Percentiles rank a stretch among this genome's conserved stretches.
Evolutionary conservation across 1,140 invertebrate genomes (phyloP).

Genomic region (Scaptomyza pallida): DNA sequence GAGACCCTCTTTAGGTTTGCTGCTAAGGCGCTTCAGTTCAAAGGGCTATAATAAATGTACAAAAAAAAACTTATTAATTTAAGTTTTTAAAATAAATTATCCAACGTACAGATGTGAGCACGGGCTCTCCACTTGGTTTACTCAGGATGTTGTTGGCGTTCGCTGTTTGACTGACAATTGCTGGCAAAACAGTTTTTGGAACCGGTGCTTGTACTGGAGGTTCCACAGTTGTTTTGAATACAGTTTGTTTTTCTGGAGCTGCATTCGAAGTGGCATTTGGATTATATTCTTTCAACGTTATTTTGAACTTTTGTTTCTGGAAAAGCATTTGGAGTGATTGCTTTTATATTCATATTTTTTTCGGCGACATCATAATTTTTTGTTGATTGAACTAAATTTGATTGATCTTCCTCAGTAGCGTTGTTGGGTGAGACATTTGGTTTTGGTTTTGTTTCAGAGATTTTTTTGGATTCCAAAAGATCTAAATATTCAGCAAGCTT

Average conservation of each 20-base stretch:
- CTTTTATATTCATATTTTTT: too few relatives aligned
- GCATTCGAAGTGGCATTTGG: neutral
- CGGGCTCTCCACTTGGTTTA: neutral
- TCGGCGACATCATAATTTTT: neutral
- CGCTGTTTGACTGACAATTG: too few relatives aligned
- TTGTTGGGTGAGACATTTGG: neutral
- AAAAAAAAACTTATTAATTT: too few relatives aligned
- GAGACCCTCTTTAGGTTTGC: slow-evolving; percentile 18
- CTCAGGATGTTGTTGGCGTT: neutral
- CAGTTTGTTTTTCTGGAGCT: neutral
- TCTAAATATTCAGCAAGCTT: neutral
- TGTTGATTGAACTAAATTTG: neutral
- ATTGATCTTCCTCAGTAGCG: neutral
- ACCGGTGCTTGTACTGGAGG: neutral
- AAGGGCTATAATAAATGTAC: slow-evolving; percentile 44
- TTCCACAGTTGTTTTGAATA: neutral
- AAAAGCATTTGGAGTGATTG: neutral
- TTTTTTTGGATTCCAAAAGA: neutral
- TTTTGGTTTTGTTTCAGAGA: neutral
- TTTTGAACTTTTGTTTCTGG: neutral
- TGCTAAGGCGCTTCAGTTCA: slow-evolving; percentile 16
- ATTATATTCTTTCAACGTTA: neutral
- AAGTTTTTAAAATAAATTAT: neutral
- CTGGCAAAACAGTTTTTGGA: neutral
- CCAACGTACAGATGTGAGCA: slow-evolving; percentile 18